Base-by-base conservation (phyloP, 1,140 invertebrate genomes). In the Mactra quadrangularis region DNA sequence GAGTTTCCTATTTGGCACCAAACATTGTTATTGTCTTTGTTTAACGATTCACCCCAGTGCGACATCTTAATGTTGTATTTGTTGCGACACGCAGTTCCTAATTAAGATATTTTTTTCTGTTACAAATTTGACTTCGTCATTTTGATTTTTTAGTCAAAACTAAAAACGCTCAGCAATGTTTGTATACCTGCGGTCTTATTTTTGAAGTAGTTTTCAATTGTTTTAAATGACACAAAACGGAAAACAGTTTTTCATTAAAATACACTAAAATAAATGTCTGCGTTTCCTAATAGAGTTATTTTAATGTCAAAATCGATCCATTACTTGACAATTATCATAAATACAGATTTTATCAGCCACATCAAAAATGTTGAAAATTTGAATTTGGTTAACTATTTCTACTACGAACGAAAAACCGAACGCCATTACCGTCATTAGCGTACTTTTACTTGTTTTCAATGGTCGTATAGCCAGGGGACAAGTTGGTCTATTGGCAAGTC, bases 1-100 rank as follows among this genome's bases (percentile, higher is more conserved):
- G 45, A 41, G 27, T 75, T 60, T 75, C 72, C 53, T 38, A 1
- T 31, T 75, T 75, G 72, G 72, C 72, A 75, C 72, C n/a, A n/a
- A 19, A 55, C 45, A 33, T 19, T 33, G 15, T 41, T 15, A 33
- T 53, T 55, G 33, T 59, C 55, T 60, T 60, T 60, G 38, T n/a
- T 22, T 17, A 53, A 33, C 3, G 15, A 55, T 7, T 6, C 27
- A 22, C n/a, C n/a, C n/a, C n/a, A n/a, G n/a, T n/a, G n/a, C n/a
- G n/a, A 55, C 27, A 4, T 41, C 38, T 41, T 41, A 7, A 15
- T 41, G 38, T 41, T 41, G 38, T 41, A 7, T 41, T 41, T 41
- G 38, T 15, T n/a, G n/a, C n/a, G n/a, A n/a, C n/a, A n/a, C n/a
- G n/a, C n/a, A n/a, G n/a, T n/a, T n/a, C n/a, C n/a, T n/a, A n/a